Base-by-base conservation (phyloP, 1,140 invertebrate species). In the Cryptotermes secundus region DNA sequence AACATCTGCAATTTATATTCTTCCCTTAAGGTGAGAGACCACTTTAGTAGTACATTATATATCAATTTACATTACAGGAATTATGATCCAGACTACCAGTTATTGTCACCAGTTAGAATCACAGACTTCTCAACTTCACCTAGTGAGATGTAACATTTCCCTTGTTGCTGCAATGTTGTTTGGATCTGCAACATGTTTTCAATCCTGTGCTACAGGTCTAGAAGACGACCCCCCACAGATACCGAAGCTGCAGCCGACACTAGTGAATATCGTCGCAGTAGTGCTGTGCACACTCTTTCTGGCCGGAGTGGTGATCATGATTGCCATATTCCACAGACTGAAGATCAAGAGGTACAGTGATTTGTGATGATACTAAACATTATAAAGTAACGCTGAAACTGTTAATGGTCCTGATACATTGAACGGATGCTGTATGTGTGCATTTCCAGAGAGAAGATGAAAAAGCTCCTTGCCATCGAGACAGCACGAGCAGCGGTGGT, bases 391-490 rank as follows among this genome's bases (percentile, higher is more conserved):
- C 19, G 7, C 7, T 36, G 3, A 45, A 81, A 35, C 9, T 81
- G n/a, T 36, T 45, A 12, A 35, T 26, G 12, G 24, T 34, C 10
- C 10, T 38, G 38, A 10, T 81, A 24, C 24, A 38, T 36, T 36
- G 35, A 81, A 36, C 79, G 42, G 19, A 10, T 31, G n/a, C 59
- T 26, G 4, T 81, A 26, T 38, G 36, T 31, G 24, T 24, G 24
- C 81, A 83, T 85, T 86, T 86, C n/a, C 79, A 90, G 94, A 79
- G 94, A 95, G 87, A 95, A 95, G 87, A 91, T 94, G 86, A 94
- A 96, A 88, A 96, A 96, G 87, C 90, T 96, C 79, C 88, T 95
- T 84, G 95, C 94, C 0, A 93, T 96, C 83, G 95, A 96, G 88
- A 95, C 95, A 1, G 94, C 94, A 0, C 90, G 94, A 83, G 93